Base-by-base conservation (phyloP, 2,888 invertebrate species). In the Campopleginae sp. region DNA sequence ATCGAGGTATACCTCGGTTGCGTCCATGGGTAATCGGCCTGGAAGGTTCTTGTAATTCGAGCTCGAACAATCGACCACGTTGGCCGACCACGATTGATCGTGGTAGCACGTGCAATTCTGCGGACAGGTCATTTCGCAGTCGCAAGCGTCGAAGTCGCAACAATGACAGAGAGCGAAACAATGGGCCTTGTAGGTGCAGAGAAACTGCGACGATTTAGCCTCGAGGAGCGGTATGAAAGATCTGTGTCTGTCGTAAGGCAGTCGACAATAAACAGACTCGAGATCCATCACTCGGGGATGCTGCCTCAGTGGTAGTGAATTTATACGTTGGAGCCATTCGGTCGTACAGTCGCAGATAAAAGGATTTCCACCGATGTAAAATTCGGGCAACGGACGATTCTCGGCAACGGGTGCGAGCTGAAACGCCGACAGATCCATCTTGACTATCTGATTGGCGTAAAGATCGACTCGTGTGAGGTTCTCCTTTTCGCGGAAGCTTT, bases 111-210 rank as follows among this genome's bases (percentile, higher is more conserved):
- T 97, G 95, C 99, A 99, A 94, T 98, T 98, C 66, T 95, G 96
- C 70, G 99, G 99, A 93, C 99, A 99, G 88, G 97, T 98, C 97
- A 98, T 98, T 95, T 98, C 98, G 95, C 99, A 99, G 94, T 99
- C 99, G 95, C 99, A 99, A 76, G 98, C 98, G 94, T 98, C 98
- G 94, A 98, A 99, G 94, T 98, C 98, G 94, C 99, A 99, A 94
- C 99, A 99, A 93, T 98, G 98, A 92, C 99, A 99, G 87, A 98
- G 95, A 17, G 98, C 97, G 94, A 98, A 98, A 94, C 99, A 99
- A 94, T 98, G 98, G 58, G 97, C 97, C 94, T 97, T 97, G 94
- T 98, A 98, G 86, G 97, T 96, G 95, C 98, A 98, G 90, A 98
- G 95, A 94, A 98, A 98, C 94, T 98, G 98, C 76, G 97, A 97